Conservation (phyloP, 2,888 invertebrate genomes). For the Noctua fimbriata region DNA sequence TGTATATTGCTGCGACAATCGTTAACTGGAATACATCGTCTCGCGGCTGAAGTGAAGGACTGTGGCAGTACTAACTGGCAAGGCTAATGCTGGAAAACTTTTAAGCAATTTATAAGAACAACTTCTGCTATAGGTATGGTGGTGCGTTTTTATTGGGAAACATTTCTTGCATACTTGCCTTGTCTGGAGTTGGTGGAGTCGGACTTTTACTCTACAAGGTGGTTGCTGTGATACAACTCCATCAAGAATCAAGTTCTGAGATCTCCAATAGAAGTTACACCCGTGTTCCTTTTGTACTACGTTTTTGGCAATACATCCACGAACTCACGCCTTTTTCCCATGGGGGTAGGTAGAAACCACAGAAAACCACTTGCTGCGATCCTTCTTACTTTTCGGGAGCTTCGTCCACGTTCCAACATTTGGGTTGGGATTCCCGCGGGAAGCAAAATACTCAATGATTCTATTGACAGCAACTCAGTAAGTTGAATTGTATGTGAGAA, state of each 20-base stretch:
- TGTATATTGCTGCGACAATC: background rate
- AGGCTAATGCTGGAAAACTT: constrained; percentile 7
- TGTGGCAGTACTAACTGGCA: background rate
- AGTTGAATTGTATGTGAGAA: background rate
- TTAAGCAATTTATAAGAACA: constrained; percentile 11
- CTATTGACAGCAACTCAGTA: background rate
- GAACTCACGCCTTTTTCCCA: background rate
- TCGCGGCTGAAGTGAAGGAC: background rate
- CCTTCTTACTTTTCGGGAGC: background rate
- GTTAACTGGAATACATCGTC: background rate
- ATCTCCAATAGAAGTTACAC: background rate
- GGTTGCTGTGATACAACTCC: background rate
- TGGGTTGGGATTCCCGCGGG: background rate
- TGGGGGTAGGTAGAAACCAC: background rate
- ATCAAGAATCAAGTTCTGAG: background rate
- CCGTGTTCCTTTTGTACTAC: background rate
- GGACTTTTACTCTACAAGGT: background rate
- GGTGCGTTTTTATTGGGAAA: background rate
- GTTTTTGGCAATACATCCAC: background rate
- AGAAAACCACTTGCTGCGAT: background rate
- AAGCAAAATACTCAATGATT: background rate
- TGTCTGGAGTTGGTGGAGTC: background rate
- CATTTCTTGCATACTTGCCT: background rate
- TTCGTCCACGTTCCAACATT: background rate
- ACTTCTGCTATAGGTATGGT: background rate